Base-by-base conservation (phyloP, 37 sponge, comb jelly and placozoan species). In the Halichondria panicea region DNA sequence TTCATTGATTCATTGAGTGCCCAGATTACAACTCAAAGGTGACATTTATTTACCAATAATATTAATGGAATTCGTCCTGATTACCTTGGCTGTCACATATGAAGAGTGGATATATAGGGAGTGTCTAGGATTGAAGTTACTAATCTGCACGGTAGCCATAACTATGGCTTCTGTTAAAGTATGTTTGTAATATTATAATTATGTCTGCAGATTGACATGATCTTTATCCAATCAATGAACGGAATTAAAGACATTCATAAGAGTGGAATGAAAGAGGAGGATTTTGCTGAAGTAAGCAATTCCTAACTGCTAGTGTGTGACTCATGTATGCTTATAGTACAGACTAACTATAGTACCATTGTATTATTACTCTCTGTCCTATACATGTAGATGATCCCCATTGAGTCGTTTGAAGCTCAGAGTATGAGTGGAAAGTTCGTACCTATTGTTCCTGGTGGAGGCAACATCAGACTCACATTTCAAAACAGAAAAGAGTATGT, bases 401-500 rank as follows among this genome's bases (percentile, higher is more conserved):
- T 94, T 68, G 84, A 87, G 39, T 70, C 48, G 9, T 94, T 81
- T 78, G 94, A 90, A 55, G 84, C 88, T 54, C 84, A 81, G 80
- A 83, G 80, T 55, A 87, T 84, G 73, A 77, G 34, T 68, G 92
- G 94, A 18, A 50, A 67, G 63, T 83, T 94, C 73, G 79, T 87
- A 4, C 88, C 94, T 32, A 78, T 94, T 18, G 74, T 85, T 31
- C 93, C 92, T 27, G 91, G 87, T 19, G 94, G 94, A 22, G 43
- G 72, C 44, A 76, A 72, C 72, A 94, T 74, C 25, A 76, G 44
- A 40, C 73, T 94, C 39, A 87, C 91, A 4, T 94, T 63, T 68
- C 59, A 77, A 2, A 94, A 90, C 64, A 81, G 94, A 31, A 79
- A 87, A 44, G 88, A 94, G 37, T 94, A 94, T 55, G 84, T 91